Evolutionary conservation across 2,888 invertebrate species (phyloP).

Genomic region (Diarsia mendica): DNA sequence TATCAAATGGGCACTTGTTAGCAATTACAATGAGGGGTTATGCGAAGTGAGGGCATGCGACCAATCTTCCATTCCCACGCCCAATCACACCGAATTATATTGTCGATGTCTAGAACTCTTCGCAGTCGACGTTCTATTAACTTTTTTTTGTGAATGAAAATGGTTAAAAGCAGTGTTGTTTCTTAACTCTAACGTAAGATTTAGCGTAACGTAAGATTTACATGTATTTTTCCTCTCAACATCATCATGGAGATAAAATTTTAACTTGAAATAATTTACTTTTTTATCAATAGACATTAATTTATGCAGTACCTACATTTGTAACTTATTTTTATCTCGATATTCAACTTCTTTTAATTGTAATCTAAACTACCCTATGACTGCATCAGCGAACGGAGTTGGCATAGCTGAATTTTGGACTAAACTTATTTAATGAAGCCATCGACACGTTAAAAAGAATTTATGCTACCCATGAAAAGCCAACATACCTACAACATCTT

Average conservation of each 20-base stretch:
- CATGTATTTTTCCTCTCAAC: no score
- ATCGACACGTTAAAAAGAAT: no score
- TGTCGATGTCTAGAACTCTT: slow-evolving; percentile 33
- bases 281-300: neutral
- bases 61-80: slow-evolving; percentile 80
- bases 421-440: no score
- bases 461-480: slow-evolving; percentile 1
- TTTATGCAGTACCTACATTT: neutral
- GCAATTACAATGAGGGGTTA: slow-evolving; percentile 77
- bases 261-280: neutral
- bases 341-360: neutral
- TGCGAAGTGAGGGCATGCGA: slow-evolving; percentile 62
- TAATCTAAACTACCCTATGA: no score
- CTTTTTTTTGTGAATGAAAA: neutral
- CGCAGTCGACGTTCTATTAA: slow-evolving; percentile 23
- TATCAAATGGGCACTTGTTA: slow-evolving; percentile 72
- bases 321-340: neutral
- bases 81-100: slow-evolving; percentile 69
- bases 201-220: neutral
- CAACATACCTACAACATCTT: neutral
- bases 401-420: no score
- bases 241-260: neutral
- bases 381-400: no score
- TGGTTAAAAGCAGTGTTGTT: neutral
- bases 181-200: neutral